These are phyloP conservation scores for Branchinecta sandiegonensis DNA, from an alignment of 2,888 invertebrate species.

Conservation along the genomic window DNA sequence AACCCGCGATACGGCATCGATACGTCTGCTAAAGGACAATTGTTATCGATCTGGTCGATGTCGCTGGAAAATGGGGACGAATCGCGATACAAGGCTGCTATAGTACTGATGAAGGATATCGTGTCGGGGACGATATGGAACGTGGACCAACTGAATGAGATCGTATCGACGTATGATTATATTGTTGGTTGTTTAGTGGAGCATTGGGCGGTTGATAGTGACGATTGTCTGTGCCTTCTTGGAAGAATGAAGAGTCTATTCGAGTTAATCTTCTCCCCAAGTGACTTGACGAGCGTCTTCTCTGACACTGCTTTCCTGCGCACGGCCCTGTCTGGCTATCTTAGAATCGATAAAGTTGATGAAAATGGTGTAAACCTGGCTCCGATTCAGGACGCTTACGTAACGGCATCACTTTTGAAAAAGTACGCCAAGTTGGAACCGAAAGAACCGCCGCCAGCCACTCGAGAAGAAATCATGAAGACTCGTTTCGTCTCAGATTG, in stretches of 20 bases:
- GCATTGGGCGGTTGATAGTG: neutral
- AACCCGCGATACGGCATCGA: neutral
- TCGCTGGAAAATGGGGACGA: neutral
- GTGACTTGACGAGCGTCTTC: too few relatives aligned
- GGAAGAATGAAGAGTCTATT: neutral
- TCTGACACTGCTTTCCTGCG: too few relatives aligned
- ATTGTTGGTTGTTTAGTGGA: neutral
- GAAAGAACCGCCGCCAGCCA: neutral
- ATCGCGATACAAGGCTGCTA: neutral
- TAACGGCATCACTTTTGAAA: neutral
- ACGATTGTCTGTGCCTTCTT: neutral
- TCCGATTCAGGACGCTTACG: neutral
- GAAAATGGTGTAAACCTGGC: too few relatives aligned
- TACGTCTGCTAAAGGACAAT: neutral
- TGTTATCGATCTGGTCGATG: neutral
- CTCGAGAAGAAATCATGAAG: conserved; percentile 6
- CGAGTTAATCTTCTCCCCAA: neutral
- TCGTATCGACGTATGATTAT: neutral
- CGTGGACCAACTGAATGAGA: neutral
- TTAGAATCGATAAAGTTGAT: too few relatives aligned
- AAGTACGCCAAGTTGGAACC: neutral
- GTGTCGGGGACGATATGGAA: neutral
- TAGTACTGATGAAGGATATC: neutral
- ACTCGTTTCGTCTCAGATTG: neutral
- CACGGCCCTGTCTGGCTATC: too few relatives aligned